phyloP scores from a whole-genome alignment of 2,797 vertebrate genomes.

The Babyrousa celebensis region DNA sequence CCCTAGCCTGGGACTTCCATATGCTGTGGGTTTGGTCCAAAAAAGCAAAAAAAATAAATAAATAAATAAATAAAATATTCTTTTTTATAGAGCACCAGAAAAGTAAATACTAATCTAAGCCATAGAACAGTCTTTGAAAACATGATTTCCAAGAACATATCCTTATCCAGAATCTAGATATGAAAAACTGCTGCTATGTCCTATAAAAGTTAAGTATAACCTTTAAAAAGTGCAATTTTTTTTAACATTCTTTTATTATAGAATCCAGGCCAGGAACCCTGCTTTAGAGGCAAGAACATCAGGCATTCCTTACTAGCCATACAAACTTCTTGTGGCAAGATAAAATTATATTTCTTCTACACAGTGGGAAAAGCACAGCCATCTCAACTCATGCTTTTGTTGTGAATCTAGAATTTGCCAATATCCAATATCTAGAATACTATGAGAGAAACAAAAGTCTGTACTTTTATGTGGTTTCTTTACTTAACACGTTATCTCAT shows the following conservation, averaged over 20 bases:
- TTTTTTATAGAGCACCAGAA: not conserved
- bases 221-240: not conserved
- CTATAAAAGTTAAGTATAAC: not conserved
- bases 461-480: constrained; percentile 28
- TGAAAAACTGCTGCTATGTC: not conserved
- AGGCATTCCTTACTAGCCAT: not conserved
- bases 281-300: constrained; percentile 12
- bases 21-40: too few species aligned
- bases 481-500: constrained; percentile 43
- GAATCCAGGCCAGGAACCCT: not conserved
- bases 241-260: not conserved
- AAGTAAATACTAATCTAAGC: not conserved
- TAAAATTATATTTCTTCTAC: not conserved
- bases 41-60: too few species aligned
- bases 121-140: not conserved
- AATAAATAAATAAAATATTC: not conserved
- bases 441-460: not conserved
- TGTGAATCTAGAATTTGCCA: constrained; percentile 32
- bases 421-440: not conserved
- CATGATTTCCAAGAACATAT: not conserved
- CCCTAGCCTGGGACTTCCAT: too few species aligned
- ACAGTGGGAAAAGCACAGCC: not conserved
- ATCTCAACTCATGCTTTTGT: not conserved
- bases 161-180: not conserved
- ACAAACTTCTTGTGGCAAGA: not conserved